Evolutionary conservation across 2,113 vertebrate species (phyloP).

Genomic region (Oncorhynchus gorbuscha): DNA sequence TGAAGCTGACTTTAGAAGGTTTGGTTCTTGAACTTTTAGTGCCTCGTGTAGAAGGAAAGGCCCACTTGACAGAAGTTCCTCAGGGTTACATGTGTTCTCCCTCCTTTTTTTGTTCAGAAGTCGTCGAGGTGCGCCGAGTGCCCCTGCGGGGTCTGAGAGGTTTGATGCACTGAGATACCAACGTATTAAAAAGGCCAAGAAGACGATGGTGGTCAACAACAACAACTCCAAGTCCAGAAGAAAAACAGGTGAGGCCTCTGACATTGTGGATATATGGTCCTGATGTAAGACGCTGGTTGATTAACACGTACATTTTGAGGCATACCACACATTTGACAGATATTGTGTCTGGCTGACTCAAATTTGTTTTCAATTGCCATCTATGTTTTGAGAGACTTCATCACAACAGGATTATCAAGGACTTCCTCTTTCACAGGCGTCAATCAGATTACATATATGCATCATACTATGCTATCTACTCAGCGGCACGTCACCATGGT

Average conservation of each 20-base stretch:
- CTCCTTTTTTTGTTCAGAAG: slow-evolving; percentile 72
- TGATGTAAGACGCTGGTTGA: background rate
- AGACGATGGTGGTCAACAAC: slow-evolving; percentile 85
- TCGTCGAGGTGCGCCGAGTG: slow-evolving; percentile 74
- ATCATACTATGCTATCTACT: slow-evolving; percentile 27
- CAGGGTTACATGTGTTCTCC: slow-evolving; percentile 52
- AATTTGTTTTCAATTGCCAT: too few relatives aligned
- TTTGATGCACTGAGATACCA: slow-evolving; percentile 98
- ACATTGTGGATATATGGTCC: background rate
- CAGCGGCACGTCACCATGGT: slow-evolving; percentile 32
- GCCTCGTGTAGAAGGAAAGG: slow-evolving; percentile 4
- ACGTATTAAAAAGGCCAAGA: slow-evolving; percentile 98
- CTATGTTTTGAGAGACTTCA: background rate
- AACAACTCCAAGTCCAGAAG: slow-evolving; percentile 94
- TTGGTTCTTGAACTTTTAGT: slow-evolving; percentile 35
- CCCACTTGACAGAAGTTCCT: slow-evolving; percentile 25
- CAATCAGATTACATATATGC: slow-evolving; percentile 40
- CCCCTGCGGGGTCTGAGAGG: slow-evolving; percentile 96
- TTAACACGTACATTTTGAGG: background rate
- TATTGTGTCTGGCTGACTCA: background rate
- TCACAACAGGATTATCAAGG: background rate
- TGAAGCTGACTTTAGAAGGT: slow-evolving; percentile 53
- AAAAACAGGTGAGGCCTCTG: slow-evolving; percentile 85
- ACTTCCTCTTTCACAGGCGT: slow-evolving; percentile 20
- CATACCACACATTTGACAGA: background rate